phyloP scores from a whole-genome alignment of 2,113 vertebrate species.

The Gnathochromis pfefferi region DNA sequence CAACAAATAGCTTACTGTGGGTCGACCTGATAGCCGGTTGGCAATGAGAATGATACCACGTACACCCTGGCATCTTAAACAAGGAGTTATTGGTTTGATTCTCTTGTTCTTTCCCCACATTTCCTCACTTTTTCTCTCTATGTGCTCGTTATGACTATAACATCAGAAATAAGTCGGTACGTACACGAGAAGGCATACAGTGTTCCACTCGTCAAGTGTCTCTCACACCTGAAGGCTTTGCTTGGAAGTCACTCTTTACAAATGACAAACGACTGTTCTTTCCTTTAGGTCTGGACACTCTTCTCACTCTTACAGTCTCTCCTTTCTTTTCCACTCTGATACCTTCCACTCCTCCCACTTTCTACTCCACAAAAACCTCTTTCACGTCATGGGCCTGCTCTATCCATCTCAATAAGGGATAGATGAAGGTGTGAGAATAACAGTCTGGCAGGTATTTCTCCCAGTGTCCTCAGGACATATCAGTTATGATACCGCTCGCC shows the following conservation, averaged over 20 bases:
- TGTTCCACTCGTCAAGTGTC: background rate
- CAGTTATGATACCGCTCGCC: background rate
- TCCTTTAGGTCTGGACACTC: background rate
- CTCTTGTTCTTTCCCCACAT: background rate
- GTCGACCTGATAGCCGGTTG: background rate
- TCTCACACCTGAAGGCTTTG: background rate
- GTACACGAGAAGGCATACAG: background rate
- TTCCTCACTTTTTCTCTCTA: background rate
- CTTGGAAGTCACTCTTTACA: background rate
- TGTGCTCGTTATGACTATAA: background rate
- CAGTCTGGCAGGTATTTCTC: slow-evolving; percentile 22
- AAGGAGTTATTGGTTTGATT: background rate
- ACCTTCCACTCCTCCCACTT: background rate
- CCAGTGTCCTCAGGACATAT: background rate
- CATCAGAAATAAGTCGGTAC: background rate
- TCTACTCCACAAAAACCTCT: background rate
- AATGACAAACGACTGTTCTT: background rate
- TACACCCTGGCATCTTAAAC: background rate
- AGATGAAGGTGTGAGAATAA: slow-evolving; percentile 37
- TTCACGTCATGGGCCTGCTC: background rate
- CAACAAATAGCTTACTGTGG: background rate
- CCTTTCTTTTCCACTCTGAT: background rate
- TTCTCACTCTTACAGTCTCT: background rate
- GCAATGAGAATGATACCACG: background rate
- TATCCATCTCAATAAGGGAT: background rate